Conservation (phyloP, 2,113 vertebrate species). For the Saguinus midas region DNA sequence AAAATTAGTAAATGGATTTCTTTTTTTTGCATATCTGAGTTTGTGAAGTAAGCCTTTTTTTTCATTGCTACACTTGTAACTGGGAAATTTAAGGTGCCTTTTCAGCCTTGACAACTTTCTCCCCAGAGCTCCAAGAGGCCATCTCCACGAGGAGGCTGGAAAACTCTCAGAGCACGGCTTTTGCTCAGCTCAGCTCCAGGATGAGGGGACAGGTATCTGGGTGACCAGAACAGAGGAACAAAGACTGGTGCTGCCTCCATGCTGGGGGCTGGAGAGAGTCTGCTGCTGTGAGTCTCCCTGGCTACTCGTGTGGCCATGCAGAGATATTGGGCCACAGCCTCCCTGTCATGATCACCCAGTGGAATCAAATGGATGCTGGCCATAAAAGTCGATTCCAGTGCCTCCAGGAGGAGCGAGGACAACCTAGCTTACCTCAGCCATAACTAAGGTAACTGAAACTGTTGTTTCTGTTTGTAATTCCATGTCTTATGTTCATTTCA, state of each 20-base stretch:
- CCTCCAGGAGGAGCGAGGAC: neutral
- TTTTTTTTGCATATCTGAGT: neutral
- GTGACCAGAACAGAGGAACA: neutral
- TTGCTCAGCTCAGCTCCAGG: neutral
- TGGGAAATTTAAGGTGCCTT: neutral
- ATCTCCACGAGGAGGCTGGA: neutral
- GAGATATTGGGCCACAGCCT: neutral
- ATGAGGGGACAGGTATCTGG: neutral
- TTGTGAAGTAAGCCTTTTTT: neutral
- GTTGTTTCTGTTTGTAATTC: neutral
- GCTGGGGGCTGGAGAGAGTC: neutral
- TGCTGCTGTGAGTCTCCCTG: neutral
- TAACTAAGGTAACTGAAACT: no score
- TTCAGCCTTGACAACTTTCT: neutral
- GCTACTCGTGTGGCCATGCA: rapidly evolving
- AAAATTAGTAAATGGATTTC: neutral
- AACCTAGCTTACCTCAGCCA: neutral
- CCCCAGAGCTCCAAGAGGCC: neutral
- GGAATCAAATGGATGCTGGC: neutral
- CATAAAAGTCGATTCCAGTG: rapidly evolving
- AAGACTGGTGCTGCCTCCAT: neutral
- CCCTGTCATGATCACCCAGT: neutral
- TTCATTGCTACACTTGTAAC: neutral
- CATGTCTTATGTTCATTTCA: neutral
- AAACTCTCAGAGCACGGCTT: neutral